phyloP scores from a whole-genome alignment of 2,888 invertebrate species.

The Amaurobius ferox region DNA sequence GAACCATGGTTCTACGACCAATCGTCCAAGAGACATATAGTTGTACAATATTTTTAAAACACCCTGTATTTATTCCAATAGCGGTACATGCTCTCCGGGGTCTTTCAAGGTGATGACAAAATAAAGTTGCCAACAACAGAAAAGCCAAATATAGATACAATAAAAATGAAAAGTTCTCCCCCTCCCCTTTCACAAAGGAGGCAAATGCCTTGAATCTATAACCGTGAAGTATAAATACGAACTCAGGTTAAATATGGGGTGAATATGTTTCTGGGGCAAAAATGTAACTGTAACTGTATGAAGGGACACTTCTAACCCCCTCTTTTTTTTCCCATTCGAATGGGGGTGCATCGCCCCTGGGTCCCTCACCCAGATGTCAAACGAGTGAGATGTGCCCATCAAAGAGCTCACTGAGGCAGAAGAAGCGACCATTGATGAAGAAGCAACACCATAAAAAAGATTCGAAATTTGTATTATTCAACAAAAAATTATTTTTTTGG shows the following conservation, averaged over 20 bases:
- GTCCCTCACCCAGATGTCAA: constrained; percentile 64
- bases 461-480: constrained; percentile 42
- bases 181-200: not conserved
- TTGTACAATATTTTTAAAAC: too few species aligned
- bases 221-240: not conserved
- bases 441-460: constrained; percentile 37
- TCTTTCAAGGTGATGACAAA: constrained; percentile 1
- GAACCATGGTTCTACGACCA: too few species aligned
- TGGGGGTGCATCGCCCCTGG: constrained; percentile 32
- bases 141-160: not conserved
- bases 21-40: too few species aligned
- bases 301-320: not conserved
- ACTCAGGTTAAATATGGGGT: constrained; percentile 17
- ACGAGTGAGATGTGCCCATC: constrained; percentile 50
- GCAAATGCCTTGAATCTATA: not conserved
- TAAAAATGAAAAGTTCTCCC: not conserved
- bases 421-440: constrained; percentile 51
- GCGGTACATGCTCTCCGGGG: not conserved
- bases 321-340: constrained; percentile 34
- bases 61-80: too few species aligned
- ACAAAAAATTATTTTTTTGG: constrained; percentile 36
- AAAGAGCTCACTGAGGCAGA: constrained; percentile 59
- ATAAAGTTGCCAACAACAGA: not conserved
- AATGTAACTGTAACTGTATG: constrained; percentile 35
- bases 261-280: constrained; percentile 55